Base-by-base conservation (phyloP, 2,888 invertebrate genomes). In the Acrocyrtus sp. region DNA sequence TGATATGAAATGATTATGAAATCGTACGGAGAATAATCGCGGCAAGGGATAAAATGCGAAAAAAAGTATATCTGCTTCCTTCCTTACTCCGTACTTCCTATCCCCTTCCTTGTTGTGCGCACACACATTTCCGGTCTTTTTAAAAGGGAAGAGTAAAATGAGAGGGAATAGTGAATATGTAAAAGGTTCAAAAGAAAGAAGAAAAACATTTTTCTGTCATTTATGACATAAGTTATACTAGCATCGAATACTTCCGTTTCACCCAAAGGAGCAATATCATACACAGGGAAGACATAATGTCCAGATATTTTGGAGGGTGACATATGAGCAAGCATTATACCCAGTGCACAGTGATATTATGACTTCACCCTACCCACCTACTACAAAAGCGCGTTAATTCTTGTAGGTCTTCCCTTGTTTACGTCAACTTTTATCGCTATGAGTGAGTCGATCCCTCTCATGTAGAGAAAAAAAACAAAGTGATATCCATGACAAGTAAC, bases 61-160 rank as follows among this genome's bases (percentile, higher is more conserved):
- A 51, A 62, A 27, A 24, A 21, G 22, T 27, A 26, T 53, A 43
- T 17, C 27, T 65, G 39, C 53, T 45, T 63, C 54, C 63, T 27
- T 34, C 34, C 65, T 56, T 56, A 34, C 56, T 65, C 26, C 48
- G 47, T 21, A 47, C 48, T 56, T 56, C 63, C 63, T 43, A 34
- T 65, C 45, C 10, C 53, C 39, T n/a, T 56, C n/a, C n/a, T n/a
- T n/a, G n/a, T 47, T 48, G 39, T 17, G 26, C 47, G 26, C 27
- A 17, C 12, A 27, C 51, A 51, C 47, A 43, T 53, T 62, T 62
- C 51, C 62, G 51, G 21, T 53, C 24, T 53, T 62, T 53, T 43
- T 26, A 61, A 61, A 61, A 22, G 21, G 27, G 17, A 62, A 50
- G 22, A 53, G 17, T 34, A 29, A 26, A 19, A 47, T 10, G 15